Evolutionary conservation across 2,888 invertebrate genomes (phyloP), one percentile per base, ranked within the genome.

Genomic region (Eutolmus rufibarbis): DNA sequence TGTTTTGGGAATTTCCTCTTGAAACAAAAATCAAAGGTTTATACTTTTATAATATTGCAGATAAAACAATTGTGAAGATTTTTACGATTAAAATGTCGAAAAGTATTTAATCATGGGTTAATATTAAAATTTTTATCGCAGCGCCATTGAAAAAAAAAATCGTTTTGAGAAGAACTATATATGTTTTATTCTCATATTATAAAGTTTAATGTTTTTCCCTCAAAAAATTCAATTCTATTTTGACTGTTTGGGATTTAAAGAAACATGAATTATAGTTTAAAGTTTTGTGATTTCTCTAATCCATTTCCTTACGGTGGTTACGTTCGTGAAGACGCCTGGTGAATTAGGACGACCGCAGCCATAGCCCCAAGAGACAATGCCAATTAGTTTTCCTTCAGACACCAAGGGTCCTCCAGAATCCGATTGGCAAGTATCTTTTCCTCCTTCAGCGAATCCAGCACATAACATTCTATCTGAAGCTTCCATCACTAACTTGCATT

Each of bases 351-450:
- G 82, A 34, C 82, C 82, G 23, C 82, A 82, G 8, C 82, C 82
- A 23, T 57, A 56, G 5, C 82, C 82, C 82, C 82, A 82, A n/a
- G 82, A 82, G 4, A 82, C 82, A 14, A 82, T 37, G 19, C 82
- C 82, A 82, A 82, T 66, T 9, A 57, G 37, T 66, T 82, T 82
- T 19, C 85, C 85, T 43, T 74, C 43, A 19, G 85, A 74, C 2
- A 74, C 74, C 8, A 85, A 28, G 16, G 85, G 85, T 16, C 85
- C 85, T 9, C 85, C 85, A 46, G 85, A 85, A 85, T 85, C 85
- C 4, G 85, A 74, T 19, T 85, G 85, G 37, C 85, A 85, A 74
- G 85, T 85, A n/a, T 85, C 85, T 23, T 74, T 40, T n/a, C 85
- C 85, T 8, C 85, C 85, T 31, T 40, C 74, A 46, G 85, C 23